phyloP scores from a whole-genome alignment of 2,113 vertebrate genomes.

The Vulpes lagopus region DNA sequence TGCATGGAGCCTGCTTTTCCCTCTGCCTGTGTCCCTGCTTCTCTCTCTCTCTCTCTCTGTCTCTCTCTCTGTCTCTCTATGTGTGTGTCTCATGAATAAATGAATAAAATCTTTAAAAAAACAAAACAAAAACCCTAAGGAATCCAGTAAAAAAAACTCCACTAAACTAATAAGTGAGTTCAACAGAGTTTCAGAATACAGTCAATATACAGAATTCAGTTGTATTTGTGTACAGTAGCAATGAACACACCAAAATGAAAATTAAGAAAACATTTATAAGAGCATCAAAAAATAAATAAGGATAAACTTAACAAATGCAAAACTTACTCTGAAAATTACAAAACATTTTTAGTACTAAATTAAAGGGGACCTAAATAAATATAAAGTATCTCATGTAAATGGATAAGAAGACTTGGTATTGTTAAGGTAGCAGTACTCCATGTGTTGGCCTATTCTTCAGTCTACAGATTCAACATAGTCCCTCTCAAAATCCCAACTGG shows the following conservation, averaged over 20 bases:
- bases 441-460: background rate
- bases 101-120: too few species aligned
- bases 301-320: background rate
- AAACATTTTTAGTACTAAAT: background rate
- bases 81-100: too few species aligned
- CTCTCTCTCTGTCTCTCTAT: too few species aligned
- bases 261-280: background rate
- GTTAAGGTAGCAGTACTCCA: background rate
- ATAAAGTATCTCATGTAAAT: background rate
- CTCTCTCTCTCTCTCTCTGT: too few species aligned
- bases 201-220: background rate
- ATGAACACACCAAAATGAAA: slow-evolving; percentile 13
- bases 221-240: background rate
- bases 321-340: slow-evolving; percentile 28
- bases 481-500: background rate
- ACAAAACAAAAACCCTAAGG: background rate
- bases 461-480: background rate
- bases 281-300: slow-evolving; percentile 11
- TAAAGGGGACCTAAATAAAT: background rate
- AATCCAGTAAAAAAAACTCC: background rate
- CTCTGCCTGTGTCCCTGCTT: too few species aligned
- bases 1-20: too few species aligned
- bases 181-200: background rate
- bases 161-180: background rate
- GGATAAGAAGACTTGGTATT: background rate